Conservation (phyloP, 1,140 invertebrate species). For the Galleria mellonella region DNA sequence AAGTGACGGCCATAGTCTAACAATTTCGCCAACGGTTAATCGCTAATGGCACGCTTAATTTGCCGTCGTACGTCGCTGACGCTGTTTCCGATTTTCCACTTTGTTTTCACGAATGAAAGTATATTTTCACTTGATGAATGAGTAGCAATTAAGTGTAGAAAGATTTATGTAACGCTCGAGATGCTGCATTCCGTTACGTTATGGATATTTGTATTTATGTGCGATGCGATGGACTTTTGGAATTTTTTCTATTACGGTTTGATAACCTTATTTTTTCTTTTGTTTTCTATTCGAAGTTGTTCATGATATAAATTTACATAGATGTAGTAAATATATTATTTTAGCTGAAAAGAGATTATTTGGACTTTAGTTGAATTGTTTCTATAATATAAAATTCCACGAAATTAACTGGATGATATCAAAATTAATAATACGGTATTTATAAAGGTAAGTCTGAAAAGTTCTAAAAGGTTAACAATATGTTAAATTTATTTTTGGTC, state of each 20-base stretch:
- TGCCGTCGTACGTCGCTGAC: not conserved
- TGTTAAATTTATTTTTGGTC: too few relatives aligned
- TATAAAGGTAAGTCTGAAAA: too few relatives aligned
- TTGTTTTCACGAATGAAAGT: constrained; percentile 14
- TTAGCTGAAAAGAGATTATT: not conserved
- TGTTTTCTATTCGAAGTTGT: not conserved
- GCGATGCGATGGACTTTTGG: not conserved
- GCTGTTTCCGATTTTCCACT: constrained; percentile 8
- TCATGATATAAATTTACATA: too few relatives aligned
- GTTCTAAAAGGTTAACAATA: too few relatives aligned
- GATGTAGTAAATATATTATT: too few relatives aligned
- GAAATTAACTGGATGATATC: too few relatives aligned
- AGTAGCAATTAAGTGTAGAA: constrained; percentile 4
- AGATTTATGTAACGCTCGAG: constrained; percentile 13
- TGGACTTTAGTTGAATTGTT: too few relatives aligned
- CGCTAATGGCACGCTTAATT: not conserved
- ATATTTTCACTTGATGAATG: constrained; percentile 11
- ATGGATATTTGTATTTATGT: constrained; percentile 1
- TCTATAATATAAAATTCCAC: too few relatives aligned
- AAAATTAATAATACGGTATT: too few relatives aligned
- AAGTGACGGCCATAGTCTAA: not conserved
- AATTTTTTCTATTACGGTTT: too few relatives aligned
- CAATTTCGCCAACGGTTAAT: not conserved
- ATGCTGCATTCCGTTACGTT: constrained; percentile 2
- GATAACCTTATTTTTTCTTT: not conserved